Percentiles rank a stretch among this genome's conserved stretches.
Evolutionary conservation across 2,888 invertebrate genomes (phyloP).

Genomic region (Acanthopleura granulata): DNA sequence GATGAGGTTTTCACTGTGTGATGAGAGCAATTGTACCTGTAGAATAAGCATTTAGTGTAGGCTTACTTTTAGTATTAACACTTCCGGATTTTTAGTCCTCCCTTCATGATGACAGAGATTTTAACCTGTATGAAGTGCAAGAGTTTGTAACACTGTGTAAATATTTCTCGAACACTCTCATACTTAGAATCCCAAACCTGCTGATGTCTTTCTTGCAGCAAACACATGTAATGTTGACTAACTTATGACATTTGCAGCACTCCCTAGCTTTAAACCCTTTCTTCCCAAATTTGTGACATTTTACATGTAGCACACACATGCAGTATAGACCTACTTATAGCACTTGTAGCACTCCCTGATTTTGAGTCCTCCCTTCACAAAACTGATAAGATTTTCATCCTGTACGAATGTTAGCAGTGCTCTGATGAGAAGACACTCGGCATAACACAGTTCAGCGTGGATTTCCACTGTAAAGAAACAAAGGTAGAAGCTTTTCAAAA

Average conservation of each 20-base stretch:
- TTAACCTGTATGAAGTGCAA: too few relatives aligned
- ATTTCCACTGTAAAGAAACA: conserved; percentile 76
- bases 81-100: too few relatives aligned
- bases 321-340: conserved; percentile 81
- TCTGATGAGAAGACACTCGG: conserved; percentile 89
- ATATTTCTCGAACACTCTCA: conserved; percentile 89
- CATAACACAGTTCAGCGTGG: conserved; percentile 95
- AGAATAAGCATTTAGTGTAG: too few relatives aligned
- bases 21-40: too few relatives aligned
- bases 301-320: conserved; percentile 67
- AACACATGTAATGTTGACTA: conserved; percentile 68
- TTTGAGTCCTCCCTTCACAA: conserved; percentile 93
- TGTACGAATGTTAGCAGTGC: conserved; percentile 93
- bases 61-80: conserved; percentile 77
- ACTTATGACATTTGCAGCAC: conserved; percentile 94
- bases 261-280: conserved; percentile 92
- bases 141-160: too few relatives aligned
- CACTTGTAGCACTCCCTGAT: conserved; percentile 90
- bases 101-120: too few relatives aligned
- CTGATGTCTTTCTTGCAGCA: conserved; percentile 78
- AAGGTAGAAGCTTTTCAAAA: too few relatives aligned
- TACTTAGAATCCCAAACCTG: conserved; percentile 92
- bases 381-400: conserved; percentile 92
- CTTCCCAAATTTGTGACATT: conserved; percentile 90
- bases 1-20: too few relatives aligned